Percentiles rank a stretch among this genome's conserved stretches.
Conservation (phyloP, 2,797 vertebrate species). For the Cichlasoma orientale region DNA sequence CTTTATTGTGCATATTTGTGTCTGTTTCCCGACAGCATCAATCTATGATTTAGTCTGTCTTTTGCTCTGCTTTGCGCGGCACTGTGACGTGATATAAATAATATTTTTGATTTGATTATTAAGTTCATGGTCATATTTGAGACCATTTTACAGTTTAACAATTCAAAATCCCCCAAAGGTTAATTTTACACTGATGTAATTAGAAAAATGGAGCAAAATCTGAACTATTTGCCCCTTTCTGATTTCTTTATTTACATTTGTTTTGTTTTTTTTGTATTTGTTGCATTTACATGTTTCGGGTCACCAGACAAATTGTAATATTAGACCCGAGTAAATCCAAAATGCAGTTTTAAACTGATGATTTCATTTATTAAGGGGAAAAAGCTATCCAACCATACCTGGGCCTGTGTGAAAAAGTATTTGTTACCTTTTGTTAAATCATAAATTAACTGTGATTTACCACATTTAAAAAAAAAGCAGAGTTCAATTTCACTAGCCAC, state of each 20-base stretch:
- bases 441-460: background rate
- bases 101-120: background rate
- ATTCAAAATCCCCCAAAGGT: background rate
- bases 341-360: too few species aligned
- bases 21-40: background rate
- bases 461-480: background rate
- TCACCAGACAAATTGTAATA: too few species aligned
- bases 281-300: too few species aligned
- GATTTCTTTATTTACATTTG: too few species aligned
- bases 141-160: background rate
- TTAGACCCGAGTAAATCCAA: too few species aligned
- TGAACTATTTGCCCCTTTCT: too few species aligned
- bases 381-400: too few species aligned
- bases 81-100: background rate
- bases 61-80: background rate
- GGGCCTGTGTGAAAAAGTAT: too few species aligned
- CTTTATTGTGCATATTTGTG: conserved; percentile 7
- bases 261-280: too few species aligned
- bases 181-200: background rate
- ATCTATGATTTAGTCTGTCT: background rate
- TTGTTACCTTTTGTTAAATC: too few species aligned
- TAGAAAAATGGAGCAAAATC: background rate
- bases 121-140: background rate
- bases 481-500: background rate
- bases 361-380: too few species aligned